phyloP scores from a whole-genome alignment of 2,888 invertebrate genomes.

The Azorinus chamasolen region DNA sequence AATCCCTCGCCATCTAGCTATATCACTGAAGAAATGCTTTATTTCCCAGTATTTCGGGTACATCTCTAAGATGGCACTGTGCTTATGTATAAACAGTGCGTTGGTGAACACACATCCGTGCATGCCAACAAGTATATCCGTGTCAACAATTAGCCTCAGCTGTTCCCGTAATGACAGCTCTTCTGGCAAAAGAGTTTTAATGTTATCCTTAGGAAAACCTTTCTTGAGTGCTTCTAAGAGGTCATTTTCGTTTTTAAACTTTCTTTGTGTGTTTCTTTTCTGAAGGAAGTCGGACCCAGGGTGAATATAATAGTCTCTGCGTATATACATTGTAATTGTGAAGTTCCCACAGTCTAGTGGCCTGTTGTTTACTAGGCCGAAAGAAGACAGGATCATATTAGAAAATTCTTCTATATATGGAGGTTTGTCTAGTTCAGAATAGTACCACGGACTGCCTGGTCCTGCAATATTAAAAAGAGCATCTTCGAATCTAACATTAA shows the following conservation, averaged over 20 bases:
- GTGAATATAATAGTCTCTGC: slow-evolving; percentile 50
- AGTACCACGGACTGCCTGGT: slow-evolving; percentile 53
- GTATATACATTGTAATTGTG: slow-evolving; percentile 28
- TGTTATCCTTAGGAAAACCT: slow-evolving; percentile 36
- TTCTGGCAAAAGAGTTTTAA: slow-evolving; percentile 42
- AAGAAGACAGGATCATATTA: slow-evolving; percentile 22
- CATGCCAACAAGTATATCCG: slow-evolving; percentile 48
- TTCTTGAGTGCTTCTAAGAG: slow-evolving; percentile 24
- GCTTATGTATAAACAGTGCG: slow-evolving; percentile 43
- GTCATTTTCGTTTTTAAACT: slow-evolving; percentile 56
- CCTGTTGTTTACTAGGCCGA: slow-evolving; percentile 31
- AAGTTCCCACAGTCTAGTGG: slow-evolving; percentile 33
- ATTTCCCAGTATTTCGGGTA: slow-evolving; percentile 47
- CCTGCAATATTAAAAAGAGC: slow-evolving; percentile 55
- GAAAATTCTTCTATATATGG: slow-evolving; percentile 55
- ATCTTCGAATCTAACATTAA: slow-evolving; percentile 23
- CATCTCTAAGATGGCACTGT: slow-evolving; percentile 41
- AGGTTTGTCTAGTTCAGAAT: slow-evolving; percentile 22
- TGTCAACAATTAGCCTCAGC: slow-evolving; percentile 22
- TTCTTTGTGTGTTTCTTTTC: slow-evolving; percentile 49
- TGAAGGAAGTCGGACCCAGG: slow-evolving; percentile 17
- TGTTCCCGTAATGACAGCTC: slow-evolving; percentile 38
- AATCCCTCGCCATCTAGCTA: slow-evolving; percentile 50
- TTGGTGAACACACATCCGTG: slow-evolving; percentile 51
- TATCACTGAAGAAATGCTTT: slow-evolving; percentile 40